A percentile compares a stretch with the other conserved stretches of the same genome.
Conservation (phyloP, 35 echinoderm and acorn worm species). For the Ptychodera flava region DNA sequence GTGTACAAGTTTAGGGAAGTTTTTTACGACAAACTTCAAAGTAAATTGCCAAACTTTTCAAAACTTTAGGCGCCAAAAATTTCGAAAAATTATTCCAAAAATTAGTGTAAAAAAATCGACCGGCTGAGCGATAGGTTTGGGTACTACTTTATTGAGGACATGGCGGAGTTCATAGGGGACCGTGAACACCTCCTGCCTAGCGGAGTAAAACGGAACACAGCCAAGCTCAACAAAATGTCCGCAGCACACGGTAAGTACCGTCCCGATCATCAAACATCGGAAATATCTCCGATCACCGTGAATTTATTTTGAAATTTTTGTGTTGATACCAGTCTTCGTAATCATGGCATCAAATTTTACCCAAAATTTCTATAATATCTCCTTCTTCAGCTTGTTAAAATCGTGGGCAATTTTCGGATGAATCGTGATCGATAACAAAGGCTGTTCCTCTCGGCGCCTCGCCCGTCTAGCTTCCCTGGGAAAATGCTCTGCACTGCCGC, state of each 20-base stretch:
- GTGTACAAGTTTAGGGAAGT: not conserved
- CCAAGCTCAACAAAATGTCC: not conserved
- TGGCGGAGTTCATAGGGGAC: not conserved
- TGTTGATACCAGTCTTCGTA: not conserved
- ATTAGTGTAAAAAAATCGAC: not conserved
- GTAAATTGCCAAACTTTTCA: not conserved
- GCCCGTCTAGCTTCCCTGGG: not conserved
- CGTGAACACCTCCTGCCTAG: not conserved
- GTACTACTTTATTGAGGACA: not conserved
- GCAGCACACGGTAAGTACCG: not conserved
- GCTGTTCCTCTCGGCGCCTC: not conserved
- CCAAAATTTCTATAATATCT: not conserved
- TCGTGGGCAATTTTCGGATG: not conserved
- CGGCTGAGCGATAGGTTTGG: not conserved
- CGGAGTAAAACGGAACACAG: not conserved
- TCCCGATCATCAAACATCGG: not conserved
- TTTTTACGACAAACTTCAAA: not conserved
- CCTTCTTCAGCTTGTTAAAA: not conserved
- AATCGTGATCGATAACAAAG: constrained; percentile 1
- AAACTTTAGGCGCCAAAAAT: not conserved
- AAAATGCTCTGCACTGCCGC: not conserved
- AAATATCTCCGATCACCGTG: not conserved
- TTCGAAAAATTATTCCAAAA: not conserved
- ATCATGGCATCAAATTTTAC: not conserved
- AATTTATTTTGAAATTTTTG: not conserved